Conservation (phyloP, 2,888 invertebrate genomes). For the Scotopteryx bipunctaria region DNA sequence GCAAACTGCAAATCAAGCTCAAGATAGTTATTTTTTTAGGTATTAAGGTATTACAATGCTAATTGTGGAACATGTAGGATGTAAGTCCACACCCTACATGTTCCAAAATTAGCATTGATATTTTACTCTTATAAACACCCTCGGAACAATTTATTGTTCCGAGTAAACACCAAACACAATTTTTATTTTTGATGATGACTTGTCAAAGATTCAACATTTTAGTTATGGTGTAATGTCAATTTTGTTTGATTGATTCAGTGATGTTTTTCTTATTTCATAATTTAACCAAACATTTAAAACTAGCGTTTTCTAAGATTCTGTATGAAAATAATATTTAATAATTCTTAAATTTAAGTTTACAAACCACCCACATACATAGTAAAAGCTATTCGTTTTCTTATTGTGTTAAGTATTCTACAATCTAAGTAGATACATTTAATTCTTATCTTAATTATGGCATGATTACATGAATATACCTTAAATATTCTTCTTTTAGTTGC, state of each 20-base stretch:
- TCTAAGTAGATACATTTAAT: slow-evolving; percentile 25
- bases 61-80: no score
- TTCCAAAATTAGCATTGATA: no score
- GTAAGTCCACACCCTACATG: no score
- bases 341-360: neutral
- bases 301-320: slow-evolving; percentile 17
- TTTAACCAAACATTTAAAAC: slow-evolving; percentile 5
- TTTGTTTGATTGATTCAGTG: neutral
- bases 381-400: slow-evolving; percentile 1
- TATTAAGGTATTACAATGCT: no score
- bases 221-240: no score
- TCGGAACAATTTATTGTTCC: no score
- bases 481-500: slow-evolving; percentile 63
- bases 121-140: no score
- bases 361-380: slow-evolving; percentile 5
- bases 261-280: neutral
- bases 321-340: neutral
- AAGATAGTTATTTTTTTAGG: no score
- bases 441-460: slow-evolving; percentile 49
- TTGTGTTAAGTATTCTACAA: neutral
- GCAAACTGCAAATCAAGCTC: no score
- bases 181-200: no score
- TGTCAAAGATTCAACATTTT: no score
- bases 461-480: slow-evolving; percentile 42
- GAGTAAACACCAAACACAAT: no score